Evolutionary conservation across 35 echinoderm and acorn worm species (phyloP), one percentile per base, ranked within the genome.

Genomic region (Diadema setosum): DNA sequence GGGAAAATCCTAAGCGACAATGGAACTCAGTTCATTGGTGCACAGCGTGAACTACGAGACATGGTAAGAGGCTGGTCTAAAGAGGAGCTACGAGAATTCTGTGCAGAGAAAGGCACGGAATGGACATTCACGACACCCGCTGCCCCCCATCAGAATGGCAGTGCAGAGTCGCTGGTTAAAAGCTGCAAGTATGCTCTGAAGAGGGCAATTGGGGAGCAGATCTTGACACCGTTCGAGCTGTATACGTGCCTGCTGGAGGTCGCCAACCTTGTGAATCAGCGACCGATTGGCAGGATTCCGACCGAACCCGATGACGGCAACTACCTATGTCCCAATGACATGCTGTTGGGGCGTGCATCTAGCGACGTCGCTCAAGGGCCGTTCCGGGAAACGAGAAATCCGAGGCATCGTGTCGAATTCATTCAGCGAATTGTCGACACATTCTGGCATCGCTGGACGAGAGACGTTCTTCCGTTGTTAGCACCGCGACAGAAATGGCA

Each of bases 201-300:
- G 41, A 78, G 81, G 36, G 82, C 88, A 24, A 91, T 94, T 81
- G 93, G 83, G 76, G 88, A 90, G 32, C 93, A 91, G 56, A n/a
- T n/a, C n/a, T n/a, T n/a, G 32, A 39, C n/a, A 30, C 70, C 39
- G 0, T 85, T 94, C 14, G 87, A 94, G 45, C 43, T 90, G 23
- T 82, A 86, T 63, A 94, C 93, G 14, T 75, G 46, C 44, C 43
- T 90, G 34, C 70, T 85, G 5, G 82, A 90, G 27, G 88, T 81
- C 0, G 87, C 75, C 30, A 89, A 89, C 33, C 87, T 89, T 24
- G 58, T 89, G n/a, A 82, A 81, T 82, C 23, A 50, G 74, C 21
- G 82, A 82, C n/a, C n/a, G n/a, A n/a, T n/a, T n/a, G n/a, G n/a
- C n/a, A n/a, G n/a, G n/a, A n/a, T n/a, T n/a, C n/a, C n/a, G n/a